phyloP scores from a whole-genome alignment of 2,113 vertebrate genomes.

The Rhinichthys klamathensis region DNA sequence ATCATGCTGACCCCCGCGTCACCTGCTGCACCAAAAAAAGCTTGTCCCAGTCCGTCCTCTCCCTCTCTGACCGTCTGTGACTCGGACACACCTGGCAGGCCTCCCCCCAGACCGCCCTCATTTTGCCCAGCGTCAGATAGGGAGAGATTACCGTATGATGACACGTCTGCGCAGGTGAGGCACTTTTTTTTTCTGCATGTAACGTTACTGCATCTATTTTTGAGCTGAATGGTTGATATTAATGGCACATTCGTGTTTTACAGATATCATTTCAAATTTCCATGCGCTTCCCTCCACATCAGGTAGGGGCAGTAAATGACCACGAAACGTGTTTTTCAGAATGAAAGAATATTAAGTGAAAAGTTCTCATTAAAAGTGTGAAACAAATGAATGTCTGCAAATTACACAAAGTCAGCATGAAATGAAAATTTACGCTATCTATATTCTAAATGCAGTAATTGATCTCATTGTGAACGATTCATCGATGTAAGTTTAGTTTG shows the following conservation, averaged over 20 bases:
- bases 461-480: no score
- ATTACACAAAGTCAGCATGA: no score
- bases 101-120: conserved; percentile 64
- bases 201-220: neutral
- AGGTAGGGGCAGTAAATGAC: conserved; percentile 56
- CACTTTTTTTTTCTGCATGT: neutral
- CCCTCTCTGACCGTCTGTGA: conserved; percentile 31
- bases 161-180: conserved; percentile 64
- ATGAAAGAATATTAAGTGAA: neutral
- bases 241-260: neutral
- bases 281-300: conserved; percentile 70
- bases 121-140: conserved; percentile 58
- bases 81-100: neutral
- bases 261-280: conserved; percentile 72
- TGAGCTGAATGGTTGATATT: neutral
- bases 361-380: no score
- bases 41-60: conserved; percentile 32
- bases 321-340: neutral
- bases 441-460: no score
- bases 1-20: conserved; percentile 33
- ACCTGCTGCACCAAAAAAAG: conserved; percentile 18
- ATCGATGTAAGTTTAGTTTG: no score
- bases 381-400: no score
- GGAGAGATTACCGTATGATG: conserved; percentile 46
- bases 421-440: no score